These are phyloP conservation scores for Prosopocoilus inquinatus DNA, from an alignment of 2,888 invertebrate genomes.

Conservation along the genomic window DNA sequence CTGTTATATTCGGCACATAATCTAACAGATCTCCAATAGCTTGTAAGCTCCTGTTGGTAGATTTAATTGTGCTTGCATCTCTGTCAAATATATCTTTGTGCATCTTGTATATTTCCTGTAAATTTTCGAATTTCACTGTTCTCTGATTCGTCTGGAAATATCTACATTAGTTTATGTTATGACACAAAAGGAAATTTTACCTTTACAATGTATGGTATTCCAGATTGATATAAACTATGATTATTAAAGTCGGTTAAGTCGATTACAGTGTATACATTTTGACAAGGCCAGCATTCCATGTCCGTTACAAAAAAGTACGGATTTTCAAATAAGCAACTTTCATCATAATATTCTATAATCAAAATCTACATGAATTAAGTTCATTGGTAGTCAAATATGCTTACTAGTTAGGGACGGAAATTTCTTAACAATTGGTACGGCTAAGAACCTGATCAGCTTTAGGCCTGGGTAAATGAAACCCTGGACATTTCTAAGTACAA, in stretches of 20 bases:
- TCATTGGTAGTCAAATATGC: conserved; percentile 18
- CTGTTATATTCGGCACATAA: conserved; percentile 19
- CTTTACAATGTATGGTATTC: conserved; percentile 57
- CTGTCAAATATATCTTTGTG: conserved; percentile 61
- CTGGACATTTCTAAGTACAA: conserved; percentile 70
- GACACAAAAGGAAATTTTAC: conserved; percentile 36
- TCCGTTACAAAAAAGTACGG: conserved; percentile 79
- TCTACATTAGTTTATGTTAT: neutral
- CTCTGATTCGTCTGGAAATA: conserved; percentile 57
- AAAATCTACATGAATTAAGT: conserved; percentile 2
- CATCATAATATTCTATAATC: conserved; percentile 71
- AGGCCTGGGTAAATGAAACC: conserved; percentile 80
- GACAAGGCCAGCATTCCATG: conserved; percentile 84
- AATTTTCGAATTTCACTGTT: conserved; percentile 54
- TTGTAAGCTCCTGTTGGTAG: conserved; percentile 36
- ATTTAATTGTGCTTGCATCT: conserved; percentile 61
- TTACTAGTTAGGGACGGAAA: conserved; percentile 75
- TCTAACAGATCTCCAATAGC: conserved; percentile 36
- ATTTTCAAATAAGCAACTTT: conserved; percentile 79
- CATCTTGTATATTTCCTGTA: conserved; percentile 59
- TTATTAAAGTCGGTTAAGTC: conserved; percentile 62
- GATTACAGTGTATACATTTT: conserved; percentile 64
- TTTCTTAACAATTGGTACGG: conserved; percentile 71
- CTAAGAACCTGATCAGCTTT: conserved; percentile 67
- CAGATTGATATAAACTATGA: conserved; percentile 54